Evolutionary conservation across 2,113 vertebrate species (phyloP).

Genomic region (Orientallactaga bullata): DNA sequence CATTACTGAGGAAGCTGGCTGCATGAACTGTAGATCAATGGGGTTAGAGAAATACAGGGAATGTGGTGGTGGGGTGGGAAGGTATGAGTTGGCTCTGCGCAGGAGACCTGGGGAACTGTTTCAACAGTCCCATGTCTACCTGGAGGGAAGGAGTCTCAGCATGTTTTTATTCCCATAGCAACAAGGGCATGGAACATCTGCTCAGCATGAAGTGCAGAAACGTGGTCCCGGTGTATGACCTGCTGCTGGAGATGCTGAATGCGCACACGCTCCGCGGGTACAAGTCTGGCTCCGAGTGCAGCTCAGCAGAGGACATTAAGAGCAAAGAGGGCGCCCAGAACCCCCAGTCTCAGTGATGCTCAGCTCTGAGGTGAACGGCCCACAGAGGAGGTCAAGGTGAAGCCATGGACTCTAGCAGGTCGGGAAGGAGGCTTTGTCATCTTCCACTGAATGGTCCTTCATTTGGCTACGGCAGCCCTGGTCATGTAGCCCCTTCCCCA

Average conservation of each 20-base stretch:
- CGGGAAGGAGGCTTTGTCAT: not conserved
- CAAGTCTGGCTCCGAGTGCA: constrained; percentile 81
- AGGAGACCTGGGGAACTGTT: not conserved
- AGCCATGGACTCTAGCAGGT: accelerated
- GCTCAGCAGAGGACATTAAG: constrained; percentile 71
- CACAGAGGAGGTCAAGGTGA: constrained; percentile 41
- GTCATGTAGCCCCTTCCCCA: accelerated
- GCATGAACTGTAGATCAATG: not conserved
- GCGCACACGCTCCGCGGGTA: constrained; percentile 91
- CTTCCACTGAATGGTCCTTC: not conserved
- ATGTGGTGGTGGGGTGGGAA: no score
- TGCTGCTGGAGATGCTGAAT: constrained; percentile 98
- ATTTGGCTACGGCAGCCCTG: not conserved
- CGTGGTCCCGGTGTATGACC: constrained; percentile 94
- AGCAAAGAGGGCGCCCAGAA: constrained; percentile 67
- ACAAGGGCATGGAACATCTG: constrained; percentile 98
- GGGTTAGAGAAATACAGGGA: not conserved
- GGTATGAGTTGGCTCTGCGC: not conserved
- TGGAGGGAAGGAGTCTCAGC: not conserved
- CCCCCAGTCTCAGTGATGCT: constrained; percentile 64
- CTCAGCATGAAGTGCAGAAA: constrained; percentile 98
- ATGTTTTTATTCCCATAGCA: constrained; percentile 86
- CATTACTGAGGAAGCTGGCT: not conserved
- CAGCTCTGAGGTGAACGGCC: not conserved
- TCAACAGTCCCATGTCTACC: not conserved